Conservation (phyloP, 2,797 vertebrate genomes). For the Craterocephalus amniculus region DNA sequence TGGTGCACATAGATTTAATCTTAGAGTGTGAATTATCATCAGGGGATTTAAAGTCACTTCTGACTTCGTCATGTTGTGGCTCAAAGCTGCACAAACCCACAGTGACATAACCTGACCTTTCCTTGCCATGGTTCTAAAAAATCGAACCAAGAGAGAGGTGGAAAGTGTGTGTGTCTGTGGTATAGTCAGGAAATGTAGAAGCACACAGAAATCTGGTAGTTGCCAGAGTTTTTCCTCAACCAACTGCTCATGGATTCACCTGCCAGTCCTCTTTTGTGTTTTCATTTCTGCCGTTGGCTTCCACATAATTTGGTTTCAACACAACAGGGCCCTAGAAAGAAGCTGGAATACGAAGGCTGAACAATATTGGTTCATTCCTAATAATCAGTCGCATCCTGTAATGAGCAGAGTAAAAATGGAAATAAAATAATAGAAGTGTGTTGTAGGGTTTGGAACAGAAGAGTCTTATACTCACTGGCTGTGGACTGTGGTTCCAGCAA, state of each 20-base stretch:
- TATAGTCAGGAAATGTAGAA: not conserved
- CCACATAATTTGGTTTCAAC: not conserved
- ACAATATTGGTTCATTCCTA: not conserved
- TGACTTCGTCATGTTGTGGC: not conserved
- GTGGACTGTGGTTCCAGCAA: conserved; percentile 33
- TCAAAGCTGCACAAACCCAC: not conserved
- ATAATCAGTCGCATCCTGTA: not conserved
- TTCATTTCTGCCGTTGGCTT: not conserved
- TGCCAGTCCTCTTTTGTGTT: not conserved
- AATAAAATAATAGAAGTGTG: too few species aligned
- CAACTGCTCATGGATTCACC: not conserved
- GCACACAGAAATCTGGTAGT: not conserved
- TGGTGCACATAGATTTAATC: not conserved
- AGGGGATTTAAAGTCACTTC: not conserved
- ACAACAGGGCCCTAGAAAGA: not conserved
- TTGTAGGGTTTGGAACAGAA: not conserved
- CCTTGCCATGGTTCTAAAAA: not conserved
- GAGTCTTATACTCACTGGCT: conserved; percentile 6
- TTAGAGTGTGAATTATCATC: not conserved
- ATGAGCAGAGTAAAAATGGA: not conserved
- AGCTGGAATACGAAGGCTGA: not conserved
- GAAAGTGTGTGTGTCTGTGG: not conserved
- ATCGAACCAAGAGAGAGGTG: not conserved
- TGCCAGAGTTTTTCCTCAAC: conserved; percentile 4
- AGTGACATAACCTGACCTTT: not conserved